Evolutionary conservation across 1,140 invertebrate species (phyloP).

Genomic region (Macrosteles quadrilineatus): DNA sequence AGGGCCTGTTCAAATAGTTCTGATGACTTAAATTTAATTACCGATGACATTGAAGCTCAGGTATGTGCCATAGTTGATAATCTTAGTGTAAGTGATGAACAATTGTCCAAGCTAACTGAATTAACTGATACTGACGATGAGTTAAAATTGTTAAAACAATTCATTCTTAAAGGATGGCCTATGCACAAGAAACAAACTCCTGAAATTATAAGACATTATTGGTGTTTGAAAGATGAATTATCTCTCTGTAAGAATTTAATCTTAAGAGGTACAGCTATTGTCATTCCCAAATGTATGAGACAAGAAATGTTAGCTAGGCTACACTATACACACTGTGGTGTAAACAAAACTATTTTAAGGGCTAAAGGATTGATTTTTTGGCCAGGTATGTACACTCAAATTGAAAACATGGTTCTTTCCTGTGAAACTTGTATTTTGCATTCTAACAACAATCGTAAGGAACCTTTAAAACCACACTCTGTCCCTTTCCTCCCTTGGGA

Average conservation of each 20-base stretch:
- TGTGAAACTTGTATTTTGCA: constrained; percentile 33
- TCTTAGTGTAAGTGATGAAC: not conserved
- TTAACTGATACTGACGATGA: too few species aligned
- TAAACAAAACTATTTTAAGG: not conserved
- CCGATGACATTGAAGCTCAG: not conserved
- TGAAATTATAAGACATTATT: not conserved
- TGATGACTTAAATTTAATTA: not conserved
- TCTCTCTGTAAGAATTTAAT: not conserved
- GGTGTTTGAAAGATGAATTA: not conserved
- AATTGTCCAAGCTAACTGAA: not conserved
- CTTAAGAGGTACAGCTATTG: not conserved
- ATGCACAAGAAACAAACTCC: not conserved
- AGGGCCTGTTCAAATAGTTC: not conserved
- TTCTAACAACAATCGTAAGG: constrained; percentile 39
- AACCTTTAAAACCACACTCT: constrained; percentile 46
- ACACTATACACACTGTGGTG: not conserved
- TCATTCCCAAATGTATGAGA: not conserved
- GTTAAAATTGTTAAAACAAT: not conserved
- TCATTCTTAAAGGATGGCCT: not conserved
- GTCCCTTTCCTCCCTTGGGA: constrained; percentile 43
- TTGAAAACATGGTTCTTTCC: not conserved
- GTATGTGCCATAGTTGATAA: not conserved
- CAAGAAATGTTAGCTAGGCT: constrained; percentile 1
- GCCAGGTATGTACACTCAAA: constrained; percentile 10
- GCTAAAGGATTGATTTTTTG: constrained; percentile 29